Evolutionary conservation across 37 sponge, comb jelly and placozoan species (phyloP), one percentile per base, ranked within the genome.

Genomic region (Ianthella basta): DNA sequence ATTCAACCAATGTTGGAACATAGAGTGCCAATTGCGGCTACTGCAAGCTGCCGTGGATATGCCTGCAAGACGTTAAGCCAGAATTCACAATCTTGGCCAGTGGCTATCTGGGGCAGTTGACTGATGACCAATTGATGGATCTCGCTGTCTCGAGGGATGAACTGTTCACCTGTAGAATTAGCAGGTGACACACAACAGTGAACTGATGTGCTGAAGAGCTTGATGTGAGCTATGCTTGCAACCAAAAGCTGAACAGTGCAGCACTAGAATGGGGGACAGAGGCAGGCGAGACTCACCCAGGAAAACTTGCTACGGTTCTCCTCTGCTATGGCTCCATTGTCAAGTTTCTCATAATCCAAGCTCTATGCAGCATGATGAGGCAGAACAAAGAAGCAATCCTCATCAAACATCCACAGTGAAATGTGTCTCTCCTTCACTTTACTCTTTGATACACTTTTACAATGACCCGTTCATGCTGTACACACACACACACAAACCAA

Each of bases 261-360:
- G n/a, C n/a, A n/a, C n/a, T n/a, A 8, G 50, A 44, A 8, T 44
- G 50, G 50, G 8, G 6, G 3, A 44, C 3, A 8, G 50, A 8
- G 8, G 50, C 8, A 44, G 3, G 6, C 8, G 33, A 55, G 8
- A 67, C 81, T 67, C 33, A 91, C 91, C 55, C 55, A 24, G 0
- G 72, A 72, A 40, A 57, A 57, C 40, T 83, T 82, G n/a, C 75
- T 59, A 4, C 37, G 33, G 35, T 87, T 83, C 61, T 77, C 79
- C 36, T 83, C 59, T 19, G 79, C 50, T 21, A 34, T 56, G 25
- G 82, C 64, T 60, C 89, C 89, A 79, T 86, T 92, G 35, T 92
- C 93, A 56, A 84, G 59, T 14, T 82, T 80, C 25, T 92, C 93
- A 83, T 92, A 92, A 59, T 89, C 84, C 34, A 92, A 59, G 65